Base-by-base conservation (phyloP, 2,113 vertebrate genomes). In the Copsychus sechellarum region DNA sequence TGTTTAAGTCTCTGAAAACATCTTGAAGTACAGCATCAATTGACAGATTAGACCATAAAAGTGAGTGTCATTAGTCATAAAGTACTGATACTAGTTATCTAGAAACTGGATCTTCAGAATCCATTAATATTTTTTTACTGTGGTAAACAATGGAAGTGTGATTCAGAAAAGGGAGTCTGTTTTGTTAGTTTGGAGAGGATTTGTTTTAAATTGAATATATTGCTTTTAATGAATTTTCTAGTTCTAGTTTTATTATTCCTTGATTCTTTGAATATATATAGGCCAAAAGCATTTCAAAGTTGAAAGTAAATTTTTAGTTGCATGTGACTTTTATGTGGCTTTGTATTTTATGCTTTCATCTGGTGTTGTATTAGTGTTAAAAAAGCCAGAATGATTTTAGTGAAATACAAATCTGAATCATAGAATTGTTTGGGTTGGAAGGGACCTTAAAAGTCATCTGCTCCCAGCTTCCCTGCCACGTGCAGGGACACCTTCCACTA, bases 11-110 rank as follows among this genome's bases (percentile, higher is more conserved):
- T 73, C 5, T 77, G 51, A 40, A 82, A 88, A 13, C 20, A 47
- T 31, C 4, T 6, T 67, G 11, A 43, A 57, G 10, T 38, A 71
- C 8, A 45, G 3, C 70, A 8, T 71, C 8, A 48, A 22, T 4
- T 1, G n/a, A 8, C 20, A 45, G 2, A 82, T 48, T 3, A 45
- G 14, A 40, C 8, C 50, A 1, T 13, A 24, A 50, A 73, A 81
- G 15, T 7, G 8, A 42, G 7, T 2, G 5, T 73, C 8, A 26
- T 43, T 0, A 25, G 3, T 43, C 61, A 8, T 0, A 10, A 71
- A 51, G 12, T 31, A 61, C 4, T 6, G 2, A 5, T 26, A 34
- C 1, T 58, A 6, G 6, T 45, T 65, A 45, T 28, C 7, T 28
- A 84, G 14, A 69, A 72, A 47, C 7, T 42, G 8, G 5, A 38